Evolutionary conservation across 1,140 invertebrate species (phyloP).

Genomic region (Theocolax elegans): DNA sequence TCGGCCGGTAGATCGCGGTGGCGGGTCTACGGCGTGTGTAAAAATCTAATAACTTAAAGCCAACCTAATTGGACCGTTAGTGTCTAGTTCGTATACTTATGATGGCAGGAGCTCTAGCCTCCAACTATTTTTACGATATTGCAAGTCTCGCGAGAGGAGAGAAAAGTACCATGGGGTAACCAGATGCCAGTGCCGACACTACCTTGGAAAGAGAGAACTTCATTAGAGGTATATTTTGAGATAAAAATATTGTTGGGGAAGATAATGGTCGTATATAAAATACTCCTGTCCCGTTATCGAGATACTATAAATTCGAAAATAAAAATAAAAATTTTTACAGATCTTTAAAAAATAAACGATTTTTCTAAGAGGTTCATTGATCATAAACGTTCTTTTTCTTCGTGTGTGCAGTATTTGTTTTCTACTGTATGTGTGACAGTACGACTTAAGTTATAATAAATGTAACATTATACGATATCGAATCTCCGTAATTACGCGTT

Average conservation of each 20-base stretch:
- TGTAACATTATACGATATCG: too few relatives aligned
- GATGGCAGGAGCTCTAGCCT: conserved; percentile 14
- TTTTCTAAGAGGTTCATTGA: too few relatives aligned
- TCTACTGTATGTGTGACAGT: too few relatives aligned
- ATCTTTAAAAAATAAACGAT: too few relatives aligned
- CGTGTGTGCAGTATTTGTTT: too few relatives aligned
- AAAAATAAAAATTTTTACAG: too few relatives aligned
- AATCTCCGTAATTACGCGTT: too few relatives aligned
- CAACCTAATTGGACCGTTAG: conserved; percentile 56
- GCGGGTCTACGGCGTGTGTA: conserved; percentile 1
- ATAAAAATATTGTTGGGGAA: conserved; percentile 16
- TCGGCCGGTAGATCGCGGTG: not conserved
- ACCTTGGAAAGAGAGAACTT: conserved; percentile 43
- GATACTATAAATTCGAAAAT: too few relatives aligned
- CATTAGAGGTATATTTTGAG: conserved; percentile 34
- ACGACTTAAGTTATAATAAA: too few relatives aligned
- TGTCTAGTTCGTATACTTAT: conserved; percentile 45
- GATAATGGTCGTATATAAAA: conserved; percentile 25
- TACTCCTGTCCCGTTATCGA: too few relatives aligned
- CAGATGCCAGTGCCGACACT: conserved; percentile 39
- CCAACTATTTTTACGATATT: conserved; percentile 52
- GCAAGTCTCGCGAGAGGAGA: conserved; percentile 38
- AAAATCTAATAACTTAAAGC: conserved; percentile 55
- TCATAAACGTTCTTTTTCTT: too few relatives aligned
- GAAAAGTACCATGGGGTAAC: conserved; percentile 45